Base-by-base conservation (phyloP, 2,888 invertebrate species). In the Lepidocyrtoides sp. region DNA sequence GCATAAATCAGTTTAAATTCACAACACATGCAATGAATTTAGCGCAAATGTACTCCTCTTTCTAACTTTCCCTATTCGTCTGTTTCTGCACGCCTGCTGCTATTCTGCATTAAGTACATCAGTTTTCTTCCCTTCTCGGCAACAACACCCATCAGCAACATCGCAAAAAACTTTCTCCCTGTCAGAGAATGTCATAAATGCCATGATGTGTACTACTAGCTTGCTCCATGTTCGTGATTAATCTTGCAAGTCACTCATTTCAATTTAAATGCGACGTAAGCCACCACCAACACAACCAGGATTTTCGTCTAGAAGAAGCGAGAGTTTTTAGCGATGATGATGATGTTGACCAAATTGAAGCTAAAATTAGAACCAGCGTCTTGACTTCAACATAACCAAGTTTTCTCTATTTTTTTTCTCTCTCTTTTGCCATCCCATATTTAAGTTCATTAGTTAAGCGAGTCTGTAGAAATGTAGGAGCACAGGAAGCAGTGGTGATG, bases 111-210 rank as follows among this genome's bases (percentile, higher is more conserved):
- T 75, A 75, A 41, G 17, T 51, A 48, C 48, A 51, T 26, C 54
- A 51, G 77, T 54, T 77, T 77, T 77, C n/a, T n/a, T n/a, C n/a
- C n/a, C 77, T 51, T 32, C 29, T 77, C 48, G 10, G 10, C 36
- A 23, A 36, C 75, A 48, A 14, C 75, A 23, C n/a, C 4, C 26
- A 77, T 8, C 72, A 72, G 0, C 41, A 72, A 14, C 72, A 44
- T 41, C 44, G 72, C 72, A 51, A 77, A 77, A 77, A 77, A 23
- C 10, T 54, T 77, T 48, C 51, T 72, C 10, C n/a, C 23, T 77
- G 77, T 77, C 77, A 77, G 77, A 77, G 77, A 51, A 48, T 77
- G 77, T 77, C 77, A 77, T 51, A 77, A 54, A 51, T 77, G 54
- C 54, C 32, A n/a, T 77, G 54, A 77, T 77, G 77, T 48, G 77